phyloP scores from a whole-genome alignment of 2,113 vertebrate species.

The Pteropus alecto region DNA sequence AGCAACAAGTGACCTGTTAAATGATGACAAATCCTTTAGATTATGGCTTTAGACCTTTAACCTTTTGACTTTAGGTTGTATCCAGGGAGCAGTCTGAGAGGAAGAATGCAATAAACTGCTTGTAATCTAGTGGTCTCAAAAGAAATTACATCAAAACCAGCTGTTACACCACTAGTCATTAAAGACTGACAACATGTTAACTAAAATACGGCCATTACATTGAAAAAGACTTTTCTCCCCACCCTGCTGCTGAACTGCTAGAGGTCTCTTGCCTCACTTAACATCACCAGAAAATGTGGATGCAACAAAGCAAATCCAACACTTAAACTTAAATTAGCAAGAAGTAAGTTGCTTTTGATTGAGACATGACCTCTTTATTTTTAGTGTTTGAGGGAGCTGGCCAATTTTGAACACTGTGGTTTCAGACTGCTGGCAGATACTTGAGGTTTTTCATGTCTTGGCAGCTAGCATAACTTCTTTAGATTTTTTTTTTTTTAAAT shows the following conservation, averaged over 20 bases:
- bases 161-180: slow-evolving; percentile 78
- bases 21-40: slow-evolving; percentile 84
- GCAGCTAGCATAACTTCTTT: neutral
- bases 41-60: slow-evolving; percentile 88
- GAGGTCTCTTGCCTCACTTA: neutral
- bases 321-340: slow-evolving; percentile 37
- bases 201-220: slow-evolving; percentile 76
- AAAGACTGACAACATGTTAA: slow-evolving; percentile 78
- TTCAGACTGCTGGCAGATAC: neutral
- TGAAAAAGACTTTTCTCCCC: slow-evolving; percentile 68
- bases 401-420: neutral
- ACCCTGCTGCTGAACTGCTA: slow-evolving; percentile 41
- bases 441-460: neutral
- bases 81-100: slow-evolving; percentile 80
- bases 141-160: slow-evolving; percentile 85
- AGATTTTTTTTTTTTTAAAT: neutral
- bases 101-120: slow-evolving; percentile 84
- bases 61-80: slow-evolving; percentile 83
- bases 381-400: neutral
- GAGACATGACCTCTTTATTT: slow-evolving; percentile 42
- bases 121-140: slow-evolving; percentile 84
- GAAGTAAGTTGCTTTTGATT: neutral
- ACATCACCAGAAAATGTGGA: slow-evolving; percentile 43
- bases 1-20: slow-evolving; percentile 84
- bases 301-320: neutral